These are phyloP conservation scores for Macrotrachela quadricornifera DNA, from an alignment of 1,140 invertebrate genomes.

Conservation along the genomic window DNA sequence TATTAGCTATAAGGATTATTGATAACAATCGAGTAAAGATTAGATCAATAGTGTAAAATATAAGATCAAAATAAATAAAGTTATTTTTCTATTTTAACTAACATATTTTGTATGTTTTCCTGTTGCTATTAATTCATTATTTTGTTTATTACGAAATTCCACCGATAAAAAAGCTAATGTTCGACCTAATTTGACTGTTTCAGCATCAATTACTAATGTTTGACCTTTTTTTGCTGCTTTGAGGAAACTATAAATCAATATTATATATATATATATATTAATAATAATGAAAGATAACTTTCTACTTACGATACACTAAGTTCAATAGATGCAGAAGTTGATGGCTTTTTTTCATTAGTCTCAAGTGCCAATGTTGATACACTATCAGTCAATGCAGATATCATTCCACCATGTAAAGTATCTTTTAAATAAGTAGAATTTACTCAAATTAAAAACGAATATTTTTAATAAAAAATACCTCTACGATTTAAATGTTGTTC, in stretches of 20 bases:
- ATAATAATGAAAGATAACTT: background rate
- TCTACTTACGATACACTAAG: slow-evolving; percentile 43
- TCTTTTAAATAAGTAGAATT: slow-evolving; percentile 25
- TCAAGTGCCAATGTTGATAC: slow-evolving; percentile 57
- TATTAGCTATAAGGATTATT: no score
- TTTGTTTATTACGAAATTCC: slow-evolving; percentile 47
- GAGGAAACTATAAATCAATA: slow-evolving; percentile 32
- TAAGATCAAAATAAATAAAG: no score
- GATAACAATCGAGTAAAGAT: no score
- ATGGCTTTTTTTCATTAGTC: slow-evolving; percentile 35
- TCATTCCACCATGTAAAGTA: slow-evolving; percentile 59
- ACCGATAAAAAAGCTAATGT: slow-evolving; percentile 57
- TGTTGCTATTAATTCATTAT: slow-evolving; percentile 46
- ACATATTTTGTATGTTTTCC: slow-evolving; percentile 59
- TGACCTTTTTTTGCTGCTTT: slow-evolving; percentile 52
- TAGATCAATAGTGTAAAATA: no score
- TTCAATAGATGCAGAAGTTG: slow-evolving; percentile 47
- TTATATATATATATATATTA: no score
- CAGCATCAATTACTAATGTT: slow-evolving; percentile 51
- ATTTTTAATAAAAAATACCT: no score
- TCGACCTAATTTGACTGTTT: slow-evolving; percentile 50
- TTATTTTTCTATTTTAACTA: background rate
- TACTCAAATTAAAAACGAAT: no score
- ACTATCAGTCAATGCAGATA: slow-evolving; percentile 54
- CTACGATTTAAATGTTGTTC: no score